Conservation (phyloP, 2,888 invertebrate genomes). For the Apomyelois bistriatella region DNA sequence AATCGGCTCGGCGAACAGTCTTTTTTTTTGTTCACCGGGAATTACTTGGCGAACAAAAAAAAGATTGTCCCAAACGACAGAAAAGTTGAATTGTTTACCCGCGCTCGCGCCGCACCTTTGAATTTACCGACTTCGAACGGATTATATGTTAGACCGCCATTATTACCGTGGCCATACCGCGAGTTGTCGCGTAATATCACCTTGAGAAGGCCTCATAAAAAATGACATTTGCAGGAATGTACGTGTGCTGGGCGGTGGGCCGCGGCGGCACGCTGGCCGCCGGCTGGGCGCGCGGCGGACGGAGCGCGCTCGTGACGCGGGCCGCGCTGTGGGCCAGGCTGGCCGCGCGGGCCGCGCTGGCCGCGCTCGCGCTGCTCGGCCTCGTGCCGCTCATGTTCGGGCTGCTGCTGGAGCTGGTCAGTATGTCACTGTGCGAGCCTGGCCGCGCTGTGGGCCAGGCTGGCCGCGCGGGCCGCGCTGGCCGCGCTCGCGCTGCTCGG, state of each 20-base stretch:
- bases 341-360: slow-evolving; percentile 87
- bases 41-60: too few species aligned
- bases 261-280: slow-evolving; percentile 89
- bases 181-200: too few species aligned
- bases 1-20: too few species aligned
- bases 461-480: slow-evolving; percentile 87
- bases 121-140: too few species aligned
- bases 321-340: slow-evolving; percentile 86
- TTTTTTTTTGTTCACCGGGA: too few species aligned
- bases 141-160: too few species aligned
- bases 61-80: too few species aligned
- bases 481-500: slow-evolving; percentile 91
- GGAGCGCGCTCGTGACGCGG: slow-evolving; percentile 85
- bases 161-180: too few species aligned
- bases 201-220: too few species aligned
- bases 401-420: slow-evolving; percentile 90
- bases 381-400: slow-evolving; percentile 96
- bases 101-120: too few species aligned
- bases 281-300: slow-evolving; percentile 94
- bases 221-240: slow-evolving; percentile 82
- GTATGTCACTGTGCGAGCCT: slow-evolving; percentile 18
- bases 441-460: slow-evolving; percentile 85
- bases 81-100: too few species aligned
- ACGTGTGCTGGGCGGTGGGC: slow-evolving; percentile 96
- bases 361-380: slow-evolving; percentile 89